Conservation (phyloP, 2,113 vertebrate species). For the Okapia johnstoni region DNA sequence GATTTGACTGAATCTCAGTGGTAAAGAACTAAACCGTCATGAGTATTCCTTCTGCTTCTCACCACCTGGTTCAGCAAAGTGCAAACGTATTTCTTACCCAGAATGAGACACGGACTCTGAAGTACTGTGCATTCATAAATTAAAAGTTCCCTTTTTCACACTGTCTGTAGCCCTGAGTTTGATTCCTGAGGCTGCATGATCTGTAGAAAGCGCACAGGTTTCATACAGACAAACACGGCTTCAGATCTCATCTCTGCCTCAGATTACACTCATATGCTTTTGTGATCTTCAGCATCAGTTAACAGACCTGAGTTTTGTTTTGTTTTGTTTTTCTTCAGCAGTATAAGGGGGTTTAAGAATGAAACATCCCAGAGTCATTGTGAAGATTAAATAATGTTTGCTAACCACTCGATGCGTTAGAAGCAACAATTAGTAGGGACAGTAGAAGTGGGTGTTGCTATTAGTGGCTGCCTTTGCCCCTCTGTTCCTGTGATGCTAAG, state of each 20-base stretch:
- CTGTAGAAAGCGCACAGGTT: not conserved
- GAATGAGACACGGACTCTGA: not conserved
- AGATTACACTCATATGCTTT: not conserved
- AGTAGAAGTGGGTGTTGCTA: not conserved
- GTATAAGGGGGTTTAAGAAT: not conserved
- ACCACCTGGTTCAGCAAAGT: not conserved
- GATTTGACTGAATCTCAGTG: not conserved
- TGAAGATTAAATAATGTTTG: not conserved
- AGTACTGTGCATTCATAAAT: not conserved
- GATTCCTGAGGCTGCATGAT: not conserved
- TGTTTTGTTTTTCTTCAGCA: not conserved
- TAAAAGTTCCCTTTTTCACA: not conserved
- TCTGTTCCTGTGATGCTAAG: not conserved
- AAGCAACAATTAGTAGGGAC: too few species aligned
- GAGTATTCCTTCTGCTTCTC: not conserved
- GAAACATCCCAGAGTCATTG: not conserved
- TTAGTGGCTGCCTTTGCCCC: not conserved
- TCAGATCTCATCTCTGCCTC: not conserved
- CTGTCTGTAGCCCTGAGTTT: not conserved
- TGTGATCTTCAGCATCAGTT: not conserved
- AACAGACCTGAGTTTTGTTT: not conserved
- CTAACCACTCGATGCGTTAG: not conserved
- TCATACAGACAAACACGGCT: not conserved
- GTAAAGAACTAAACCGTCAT: not conserved
- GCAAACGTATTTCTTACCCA: not conserved